phyloP scores from a whole-genome alignment of 1,140 invertebrate species.

The Ganaspis sp. region DNA sequence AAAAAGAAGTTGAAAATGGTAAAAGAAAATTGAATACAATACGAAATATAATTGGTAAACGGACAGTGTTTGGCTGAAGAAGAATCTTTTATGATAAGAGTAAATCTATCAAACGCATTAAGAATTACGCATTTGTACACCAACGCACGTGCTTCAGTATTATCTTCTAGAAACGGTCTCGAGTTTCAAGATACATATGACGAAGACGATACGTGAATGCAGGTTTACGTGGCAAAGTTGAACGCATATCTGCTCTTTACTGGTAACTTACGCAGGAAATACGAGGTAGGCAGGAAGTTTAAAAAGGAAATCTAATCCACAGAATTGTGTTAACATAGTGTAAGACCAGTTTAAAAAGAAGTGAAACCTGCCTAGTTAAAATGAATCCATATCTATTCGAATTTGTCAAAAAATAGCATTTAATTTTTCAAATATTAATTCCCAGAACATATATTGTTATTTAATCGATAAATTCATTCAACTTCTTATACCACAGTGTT shows the following conservation, averaged over 20 bases:
- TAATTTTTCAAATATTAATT: too few relatives aligned
- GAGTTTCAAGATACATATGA: conserved; percentile 21
- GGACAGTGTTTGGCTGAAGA: too few relatives aligned
- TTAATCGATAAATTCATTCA: too few relatives aligned
- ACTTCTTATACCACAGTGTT: too few relatives aligned
- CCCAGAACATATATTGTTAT: too few relatives aligned
- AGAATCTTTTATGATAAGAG: background rate
- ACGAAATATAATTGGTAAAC: too few relatives aligned
- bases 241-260: background rate
- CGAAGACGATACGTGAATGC: conserved; percentile 21
- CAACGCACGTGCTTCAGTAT: conserved; percentile 40
- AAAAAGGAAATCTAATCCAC: conserved; percentile 16
- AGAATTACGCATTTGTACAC: conserved; percentile 33
- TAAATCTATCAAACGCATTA: conserved; percentile 8
- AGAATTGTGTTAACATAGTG: background rate
- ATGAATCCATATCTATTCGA: conserved; percentile 3
- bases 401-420: too few relatives aligned
- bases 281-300: conserved; percentile 17
- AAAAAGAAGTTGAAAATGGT: too few relatives aligned
- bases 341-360: background rate
- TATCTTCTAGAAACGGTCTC: conserved; percentile 35
- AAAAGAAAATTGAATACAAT: too few relatives aligned
- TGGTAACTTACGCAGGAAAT: conserved; percentile 12
- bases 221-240: conserved; percentile 21
- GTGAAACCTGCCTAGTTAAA: background rate